Base-by-base conservation (phyloP, 2,797 vertebrate genomes). In the Xenops minutus region DNA sequence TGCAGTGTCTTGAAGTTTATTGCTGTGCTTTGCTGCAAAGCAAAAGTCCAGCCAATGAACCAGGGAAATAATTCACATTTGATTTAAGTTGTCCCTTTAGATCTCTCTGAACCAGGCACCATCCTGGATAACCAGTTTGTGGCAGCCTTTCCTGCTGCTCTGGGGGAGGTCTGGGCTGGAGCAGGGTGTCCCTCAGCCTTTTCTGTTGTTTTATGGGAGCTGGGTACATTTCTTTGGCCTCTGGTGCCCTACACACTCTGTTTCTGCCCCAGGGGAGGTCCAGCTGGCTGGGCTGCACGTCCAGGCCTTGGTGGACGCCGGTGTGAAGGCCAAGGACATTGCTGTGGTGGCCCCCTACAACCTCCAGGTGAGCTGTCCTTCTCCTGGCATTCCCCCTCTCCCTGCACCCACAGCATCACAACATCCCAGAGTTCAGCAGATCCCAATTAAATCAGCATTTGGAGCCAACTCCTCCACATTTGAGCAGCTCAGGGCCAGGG, bases 261-360 rank as follows among this genome's bases (percentile, higher is more conserved):
- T 48, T 48, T 12, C 74, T 95, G 79, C 78, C n/a, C 63, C 97
- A 99, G 99, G 99, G 56, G 99, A 99, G 91, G 99, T 99, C 14
- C 98, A 98, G 71, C 98, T 99, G 39, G 98, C 98, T 6, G 96
- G 98, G 49, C 66, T 99, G 82, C 99, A 99, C 27, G 58, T 99
- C 91, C 98, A 98, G 67, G 98, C 98, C 22, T 97, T 99, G 97
- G 98, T 98, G 77, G 98, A 98, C 0, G 99, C 99, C 10, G 99
- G 99, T 1, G 97, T 99, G 55, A 98, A 97, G 91, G 98, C 98
- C 7, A 97, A 97, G 77, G 99, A 99, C 93, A 98, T 99, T 0
- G 99, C 99, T 1, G 98, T 99, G 52, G 99, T 99, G 85, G 98
- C 99, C 1, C 99, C 99, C 0, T 99, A 99, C 96, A 99, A 99